Evolutionary conservation across 1,140 invertebrate species (phyloP).

Genomic region (Platyscapa corneri): DNA sequence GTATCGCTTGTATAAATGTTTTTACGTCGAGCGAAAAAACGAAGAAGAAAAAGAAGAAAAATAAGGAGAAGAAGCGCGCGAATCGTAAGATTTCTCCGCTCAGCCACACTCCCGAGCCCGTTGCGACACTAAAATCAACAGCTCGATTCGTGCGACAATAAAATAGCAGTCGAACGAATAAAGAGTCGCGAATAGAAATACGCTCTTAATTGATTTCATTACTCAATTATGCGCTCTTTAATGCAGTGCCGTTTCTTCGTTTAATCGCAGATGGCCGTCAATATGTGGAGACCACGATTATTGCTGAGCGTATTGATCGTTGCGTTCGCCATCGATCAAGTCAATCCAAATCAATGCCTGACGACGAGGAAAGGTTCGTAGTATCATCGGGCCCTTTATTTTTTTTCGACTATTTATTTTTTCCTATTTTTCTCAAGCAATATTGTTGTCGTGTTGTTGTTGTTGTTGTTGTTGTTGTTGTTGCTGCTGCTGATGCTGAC

Average conservation of each 20-base stretch:
- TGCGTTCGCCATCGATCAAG: constrained; percentile 48
- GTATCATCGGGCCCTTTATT: neutral
- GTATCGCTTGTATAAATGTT: too few relatives aligned
- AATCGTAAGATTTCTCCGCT: neutral
- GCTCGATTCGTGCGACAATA: neutral
- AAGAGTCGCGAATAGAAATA: neutral
- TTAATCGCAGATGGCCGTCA: constrained; percentile 56
- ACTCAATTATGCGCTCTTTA: neutral
- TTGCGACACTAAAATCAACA: neutral
- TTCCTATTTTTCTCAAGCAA: too few relatives aligned
- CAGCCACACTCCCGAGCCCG: neutral
- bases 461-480: too few relatives aligned
- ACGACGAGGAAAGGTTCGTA: constrained; percentile 62
- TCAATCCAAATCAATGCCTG: constrained; percentile 61
- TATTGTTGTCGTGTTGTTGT: too few relatives aligned
- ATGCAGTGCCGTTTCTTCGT: neutral
- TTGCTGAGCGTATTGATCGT: constrained; percentile 58
- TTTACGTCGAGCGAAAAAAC: too few relatives aligned
- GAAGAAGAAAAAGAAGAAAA: too few relatives aligned
- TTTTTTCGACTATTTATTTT: too few relatives aligned
- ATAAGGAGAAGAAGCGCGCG: neutral
- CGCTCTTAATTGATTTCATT: too few relatives aligned
- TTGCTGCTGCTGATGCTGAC: too few relatives aligned
- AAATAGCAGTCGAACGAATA: neutral
- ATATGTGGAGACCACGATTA: constrained; percentile 58